Evolutionary conservation across 2,888 invertebrate species (phyloP).

Genomic region (Acrobasis consociella): DNA sequence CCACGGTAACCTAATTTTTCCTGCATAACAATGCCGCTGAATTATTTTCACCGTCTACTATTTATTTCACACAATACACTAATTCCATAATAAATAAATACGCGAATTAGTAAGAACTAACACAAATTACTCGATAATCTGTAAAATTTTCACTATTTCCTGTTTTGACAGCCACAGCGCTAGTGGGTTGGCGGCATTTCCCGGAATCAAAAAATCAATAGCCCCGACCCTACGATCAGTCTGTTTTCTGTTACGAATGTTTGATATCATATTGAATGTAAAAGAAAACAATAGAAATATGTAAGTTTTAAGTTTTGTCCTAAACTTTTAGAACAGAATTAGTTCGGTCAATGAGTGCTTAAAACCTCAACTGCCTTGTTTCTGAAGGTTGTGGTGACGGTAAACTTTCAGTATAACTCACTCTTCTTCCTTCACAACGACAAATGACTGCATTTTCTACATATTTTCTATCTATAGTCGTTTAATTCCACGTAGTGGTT

Average conservation of each 20-base stretch:
- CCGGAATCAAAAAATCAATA: slow-evolving; percentile 61
- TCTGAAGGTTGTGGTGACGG: too few species aligned
- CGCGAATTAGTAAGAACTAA: background rate
- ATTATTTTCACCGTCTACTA: background rate
- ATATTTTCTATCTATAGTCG: too few species aligned
- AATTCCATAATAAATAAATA: background rate
- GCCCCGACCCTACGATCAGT: slow-evolving; percentile 33
- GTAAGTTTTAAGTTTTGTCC: too few species aligned
- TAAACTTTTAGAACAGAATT: too few species aligned
- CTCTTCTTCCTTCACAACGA: too few species aligned
- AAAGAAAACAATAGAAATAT: slow-evolving; percentile 12
- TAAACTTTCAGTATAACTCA: too few species aligned
- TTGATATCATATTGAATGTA: background rate
- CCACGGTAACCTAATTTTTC: background rate
- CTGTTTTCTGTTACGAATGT: slow-evolving; percentile 35
- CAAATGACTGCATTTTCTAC: too few species aligned
- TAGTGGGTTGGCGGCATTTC: slow-evolving; percentile 49
- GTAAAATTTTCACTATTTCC: background rate
- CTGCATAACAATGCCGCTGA: background rate
- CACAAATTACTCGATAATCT: background rate
- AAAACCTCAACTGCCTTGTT: too few species aligned
- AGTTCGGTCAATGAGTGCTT: too few species aligned
- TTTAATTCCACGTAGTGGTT: too few species aligned
- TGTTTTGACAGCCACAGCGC: slow-evolving; percentile 66
- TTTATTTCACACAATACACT: background rate